Evolutionary conservation across 2,797 vertebrate genomes (phyloP).

Genomic region (Sebastes taczanowskii): DNA sequence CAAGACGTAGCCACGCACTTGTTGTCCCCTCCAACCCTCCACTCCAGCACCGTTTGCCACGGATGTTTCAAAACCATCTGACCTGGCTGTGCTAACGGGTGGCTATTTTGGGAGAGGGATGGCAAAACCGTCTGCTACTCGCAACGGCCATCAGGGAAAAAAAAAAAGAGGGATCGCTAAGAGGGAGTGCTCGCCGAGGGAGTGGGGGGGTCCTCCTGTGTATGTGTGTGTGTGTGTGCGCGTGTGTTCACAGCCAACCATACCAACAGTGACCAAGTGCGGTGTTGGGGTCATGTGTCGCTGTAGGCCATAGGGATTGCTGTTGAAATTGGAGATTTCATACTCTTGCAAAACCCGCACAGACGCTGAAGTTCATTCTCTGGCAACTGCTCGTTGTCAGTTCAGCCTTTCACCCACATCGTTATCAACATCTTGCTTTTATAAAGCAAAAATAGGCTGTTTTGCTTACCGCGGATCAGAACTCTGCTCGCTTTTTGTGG

Average conservation of each 20-base stretch:
- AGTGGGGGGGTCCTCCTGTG: conserved; percentile 30
- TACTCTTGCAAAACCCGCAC: conserved; percentile 66
- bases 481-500: neutral
- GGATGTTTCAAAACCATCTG: conserved; percentile 84
- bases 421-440: conserved; percentile 26
- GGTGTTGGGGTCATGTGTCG: conserved; percentile 50
- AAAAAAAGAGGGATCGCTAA: conserved; percentile 42
- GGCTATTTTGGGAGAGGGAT: conserved; percentile 80
- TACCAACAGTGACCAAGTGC: conserved; percentile 32
- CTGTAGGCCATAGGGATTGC: conserved; percentile 50
- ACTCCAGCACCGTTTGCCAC: conserved; percentile 70
- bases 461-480: neutral
- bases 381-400: conserved; percentile 6
- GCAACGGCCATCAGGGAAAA: conserved; percentile 40
- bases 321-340: conserved; percentile 71
- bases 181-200: conserved; percentile 21
- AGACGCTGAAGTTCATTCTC: conserved; percentile 32
- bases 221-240: conserved; percentile 11
- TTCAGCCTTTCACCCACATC: conserved; percentile 53
- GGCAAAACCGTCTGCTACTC: conserved; percentile 81
- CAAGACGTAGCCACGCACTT: conserved; percentile 37
- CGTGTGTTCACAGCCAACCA: conserved; percentile 24
- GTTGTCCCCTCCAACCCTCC: conserved; percentile 36
- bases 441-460: neutral
- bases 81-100: conserved; percentile 70